Conservation (phyloP, 2,797 vertebrate genomes). For the Cyprinodon diabolis region DNA sequence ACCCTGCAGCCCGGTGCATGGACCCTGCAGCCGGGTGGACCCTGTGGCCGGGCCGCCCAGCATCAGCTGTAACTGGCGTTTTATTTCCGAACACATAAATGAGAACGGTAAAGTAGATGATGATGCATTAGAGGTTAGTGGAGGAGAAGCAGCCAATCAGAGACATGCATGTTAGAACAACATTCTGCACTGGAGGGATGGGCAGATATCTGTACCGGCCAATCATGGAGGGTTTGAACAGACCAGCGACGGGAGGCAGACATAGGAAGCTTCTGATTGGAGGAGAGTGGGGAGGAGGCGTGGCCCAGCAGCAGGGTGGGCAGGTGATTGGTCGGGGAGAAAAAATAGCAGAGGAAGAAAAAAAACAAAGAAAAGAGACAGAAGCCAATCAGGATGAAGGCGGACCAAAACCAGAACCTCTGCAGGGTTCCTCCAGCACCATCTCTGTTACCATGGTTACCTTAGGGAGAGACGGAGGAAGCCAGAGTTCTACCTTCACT, state of each 20-base stretch:
- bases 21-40: too few species aligned
- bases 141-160: slow-evolving; percentile 37
- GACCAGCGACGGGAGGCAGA: slow-evolving; percentile 96
- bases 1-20: too few species aligned
- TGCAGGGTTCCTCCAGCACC: neutral
- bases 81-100: slow-evolving; percentile 18
- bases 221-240: slow-evolving; percentile 97
- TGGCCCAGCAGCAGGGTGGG: slow-evolving; percentile 55
- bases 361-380: slow-evolving; percentile 28
- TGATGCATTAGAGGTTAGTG: slow-evolving; percentile 29
- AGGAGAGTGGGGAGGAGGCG: slow-evolving; percentile 64
- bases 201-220: slow-evolving; percentile 90
- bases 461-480: too few species aligned
- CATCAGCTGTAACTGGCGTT: neutral
- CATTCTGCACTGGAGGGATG: neutral
- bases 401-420: neutral
- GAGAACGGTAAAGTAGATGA: neutral
- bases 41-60: neutral
- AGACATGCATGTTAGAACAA: slow-evolving; percentile 23
- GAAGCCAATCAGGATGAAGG: slow-evolving; percentile 48
- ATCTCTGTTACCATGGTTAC: slow-evolving; percentile 1
- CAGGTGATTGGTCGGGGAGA: slow-evolving; percentile 41
- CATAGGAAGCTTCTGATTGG: slow-evolving; percentile 92
- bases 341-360: slow-evolving; percentile 37
- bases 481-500: neutral